Base-by-base conservation (phyloP, 1,140 invertebrate species). In the Scaptomyza montana region DNA sequence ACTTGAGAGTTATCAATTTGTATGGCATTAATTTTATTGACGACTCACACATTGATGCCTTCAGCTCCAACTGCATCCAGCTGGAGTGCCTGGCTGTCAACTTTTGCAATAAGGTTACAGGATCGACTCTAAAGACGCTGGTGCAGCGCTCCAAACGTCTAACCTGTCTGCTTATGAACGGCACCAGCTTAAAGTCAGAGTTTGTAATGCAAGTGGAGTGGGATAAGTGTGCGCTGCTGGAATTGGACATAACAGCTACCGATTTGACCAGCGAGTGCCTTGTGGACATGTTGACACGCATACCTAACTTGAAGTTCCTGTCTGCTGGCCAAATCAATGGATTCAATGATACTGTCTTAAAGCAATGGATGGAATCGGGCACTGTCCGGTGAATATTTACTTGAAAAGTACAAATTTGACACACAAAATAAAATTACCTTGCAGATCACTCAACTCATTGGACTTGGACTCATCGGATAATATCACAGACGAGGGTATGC, bases 1-100 rank as follows among this genome's bases (percentile, higher is more conserved):
- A 99, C 93, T 93, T 99, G 16, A 93, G 97, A 68, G 97, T 99
- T 3, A 98, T 99, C 74, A 99, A 99, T 92, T 92, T 99, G 19
- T 99, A 98, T 91, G 98, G 98, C 0, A 99, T 99, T 61, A 98
- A 98, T 91, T 99, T 99, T 80, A 96, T 99, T 1, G 98, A 99
- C 86, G 99, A 99, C 93, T 98, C 97, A 0, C 99, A 99, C 89
- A 99, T 99, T 54, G 99, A 99, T 92, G 97, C 98, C 0, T 98
- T 99, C 92, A 97, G 97, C 75, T 98, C 97, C 1, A 98, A 98
- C 77, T 98, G 97, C 90, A 98, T 98, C 80, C 96, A 99, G 94
- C 93, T 99, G 67, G 98, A 99, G 92, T 99, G 98, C 92, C 92
- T 99, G 53, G 98, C 98, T 3, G 96, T 99, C 0, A 99, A 99